Percentiles rank a stretch among this genome's conserved stretches.
phyloP scores from a whole-genome alignment of 1,140 invertebrate genomes.

The Laupala kohalensis region DNA sequence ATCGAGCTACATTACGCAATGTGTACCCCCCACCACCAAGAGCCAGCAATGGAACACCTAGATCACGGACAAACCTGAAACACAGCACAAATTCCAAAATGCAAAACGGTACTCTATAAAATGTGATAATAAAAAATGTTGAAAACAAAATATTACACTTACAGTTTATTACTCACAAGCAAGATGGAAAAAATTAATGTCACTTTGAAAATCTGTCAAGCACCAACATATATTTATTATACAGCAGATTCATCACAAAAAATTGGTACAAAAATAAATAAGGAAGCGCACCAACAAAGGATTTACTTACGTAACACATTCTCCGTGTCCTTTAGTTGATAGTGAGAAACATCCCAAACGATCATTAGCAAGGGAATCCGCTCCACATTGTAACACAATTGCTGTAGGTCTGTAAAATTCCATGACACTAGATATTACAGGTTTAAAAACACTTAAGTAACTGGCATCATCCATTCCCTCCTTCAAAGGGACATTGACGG shows the following conservation, averaged over 20 bases:
- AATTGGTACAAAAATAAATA: no score
- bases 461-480: conserved; percentile 94
- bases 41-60: conserved; percentile 87
- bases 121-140: no score
- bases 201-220: no score
- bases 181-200: no score
- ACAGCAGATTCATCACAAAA: no score
- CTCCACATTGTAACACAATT: conserved; percentile 95
- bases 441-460: conserved; percentile 88
- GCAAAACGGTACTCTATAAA: no score
- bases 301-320: conserved; percentile 72
- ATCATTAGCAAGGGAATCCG: conserved; percentile 93
- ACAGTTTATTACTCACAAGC: no score
- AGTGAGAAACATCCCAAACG: conserved; percentile 80
- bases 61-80: conserved; percentile 66
- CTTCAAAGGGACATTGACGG: conserved; percentile 91
- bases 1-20: conserved; percentile 90
- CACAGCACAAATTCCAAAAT: no score
- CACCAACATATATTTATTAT: no score
- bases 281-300: no score
- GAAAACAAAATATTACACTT: no score
- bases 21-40: conserved; percentile 97
- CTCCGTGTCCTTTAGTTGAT: conserved; percentile 82
- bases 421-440: conserved; percentile 87
- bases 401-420: conserved; percentile 93